Conservation (phyloP, 2,797 vertebrate genomes). For the Mormyrus proboscirostris region DNA sequence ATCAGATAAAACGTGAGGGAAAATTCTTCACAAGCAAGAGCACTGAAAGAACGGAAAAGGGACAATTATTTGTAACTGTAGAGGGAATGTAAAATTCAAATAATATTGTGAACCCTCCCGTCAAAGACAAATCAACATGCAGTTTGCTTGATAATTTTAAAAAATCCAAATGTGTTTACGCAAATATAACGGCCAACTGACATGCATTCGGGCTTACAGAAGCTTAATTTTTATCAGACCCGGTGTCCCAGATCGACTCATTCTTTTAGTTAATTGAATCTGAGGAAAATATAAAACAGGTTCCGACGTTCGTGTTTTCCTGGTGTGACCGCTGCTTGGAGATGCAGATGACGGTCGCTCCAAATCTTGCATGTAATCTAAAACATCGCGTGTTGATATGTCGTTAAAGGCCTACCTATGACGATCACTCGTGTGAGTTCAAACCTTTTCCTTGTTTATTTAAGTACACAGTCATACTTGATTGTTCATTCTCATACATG, state of each 20-base stretch:
- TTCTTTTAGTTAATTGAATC: conserved; percentile 4
- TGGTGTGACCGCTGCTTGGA: neutral
- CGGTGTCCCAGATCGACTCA: neutral
- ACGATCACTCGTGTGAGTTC: neutral
- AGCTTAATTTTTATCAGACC: neutral
- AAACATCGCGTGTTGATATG: conserved; percentile 12
- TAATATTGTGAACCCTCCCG: neutral
- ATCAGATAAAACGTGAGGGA: neutral
- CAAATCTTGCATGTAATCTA: neutral
- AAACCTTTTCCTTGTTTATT: neutral
- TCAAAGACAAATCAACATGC: neutral
- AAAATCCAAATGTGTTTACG: neutral
- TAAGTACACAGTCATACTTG: neutral
- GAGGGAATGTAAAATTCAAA: neutral
- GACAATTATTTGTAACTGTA: neutral
- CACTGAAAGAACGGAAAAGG: neutral
- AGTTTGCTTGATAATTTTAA: neutral
- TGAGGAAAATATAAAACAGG: neutral
- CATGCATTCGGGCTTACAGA: neutral
- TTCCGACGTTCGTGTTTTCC: neutral
- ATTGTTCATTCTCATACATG: neutral
- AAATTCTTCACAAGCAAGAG: neutral
- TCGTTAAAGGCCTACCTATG: neutral
- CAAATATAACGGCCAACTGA: neutral
- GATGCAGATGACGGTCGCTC: neutral